Evolutionary conservation across 2,797 vertebrate genomes (phyloP), one percentile per base, ranked within the genome.

Genomic region (Tokudaia muenninki): DNA sequence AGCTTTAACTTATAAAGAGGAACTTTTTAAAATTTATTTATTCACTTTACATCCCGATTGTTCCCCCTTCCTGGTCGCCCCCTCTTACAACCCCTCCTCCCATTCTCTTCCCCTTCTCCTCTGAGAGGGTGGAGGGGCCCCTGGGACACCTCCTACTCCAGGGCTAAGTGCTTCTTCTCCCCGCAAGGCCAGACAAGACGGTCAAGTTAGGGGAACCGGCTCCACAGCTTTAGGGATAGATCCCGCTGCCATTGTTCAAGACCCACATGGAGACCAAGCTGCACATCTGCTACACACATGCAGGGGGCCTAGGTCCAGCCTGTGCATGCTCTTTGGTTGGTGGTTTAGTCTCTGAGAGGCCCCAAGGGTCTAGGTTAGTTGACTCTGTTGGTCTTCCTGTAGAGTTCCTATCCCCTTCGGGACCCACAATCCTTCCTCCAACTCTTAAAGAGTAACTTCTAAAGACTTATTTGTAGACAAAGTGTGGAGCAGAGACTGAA

Each of bases 1-100:
- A 89, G 24, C 31, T 74, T 93, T 10, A 63, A 47, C 34, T 94
- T 96, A 72, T 89, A 94, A 95, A 63, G 44, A 88, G 1, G 67
- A 17, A 67, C 19, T 96, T 81, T 34, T 67, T 6, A 63, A 63
- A 70, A 70, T 19, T 72, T 72, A 37, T 72, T 72, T 72, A 72
- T n/a, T 72, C 67, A 21, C 67, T 72, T 72, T 37, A 72, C 17
- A 37, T 72, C 7, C 67, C 16, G 1, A 37, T 21, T 70, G 67
- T 4, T 72, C 67, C 17, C 17, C 16, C 67, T 7, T 72, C n/a
- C 67, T 37, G n/a, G 34, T 72, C 17, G 7, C 31, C 67, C 31
- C 67, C 7, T 70, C 67, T 72, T 17, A 72, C 34, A 37, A 7
- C 21, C 67, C n/a, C n/a, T 70, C 34, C 67, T 37, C 67, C n/a